Evolutionary conservation across 2,888 invertebrate genomes (phyloP).

Genomic region (Monochamus alternatus): DNA sequence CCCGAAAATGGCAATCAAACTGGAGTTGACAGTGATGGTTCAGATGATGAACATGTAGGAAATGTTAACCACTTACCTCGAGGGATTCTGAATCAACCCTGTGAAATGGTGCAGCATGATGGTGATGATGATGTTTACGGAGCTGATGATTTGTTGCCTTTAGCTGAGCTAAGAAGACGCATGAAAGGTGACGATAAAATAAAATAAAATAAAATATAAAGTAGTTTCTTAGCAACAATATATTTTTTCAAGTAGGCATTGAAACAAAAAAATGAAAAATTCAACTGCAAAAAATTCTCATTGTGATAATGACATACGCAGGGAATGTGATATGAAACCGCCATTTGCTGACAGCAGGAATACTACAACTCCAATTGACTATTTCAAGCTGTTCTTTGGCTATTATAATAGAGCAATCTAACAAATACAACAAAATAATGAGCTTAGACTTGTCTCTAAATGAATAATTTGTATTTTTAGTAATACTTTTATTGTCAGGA

Average conservation of each 20-base stretch:
- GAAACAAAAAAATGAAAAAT: constrained; percentile 25
- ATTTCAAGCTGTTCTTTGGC: constrained; percentile 21
- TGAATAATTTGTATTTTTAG: background rate
- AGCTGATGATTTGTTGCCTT: constrained; percentile 19
- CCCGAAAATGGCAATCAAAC: constrained; percentile 29
- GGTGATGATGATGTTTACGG: constrained; percentile 13
- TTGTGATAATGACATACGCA: constrained; percentile 18
- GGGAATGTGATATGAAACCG: constrained; percentile 15
- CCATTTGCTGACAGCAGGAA: constrained; percentile 10
- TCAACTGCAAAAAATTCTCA: background rate
- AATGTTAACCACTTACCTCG: constrained; percentile 30
- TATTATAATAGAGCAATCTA: constrained; percentile 24
- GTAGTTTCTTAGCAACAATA: background rate
- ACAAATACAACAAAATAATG: constrained; percentile 7
- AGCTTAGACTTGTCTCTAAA: background rate
- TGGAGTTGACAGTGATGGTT: constrained; percentile 23
- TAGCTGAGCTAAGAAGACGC: constrained; percentile 13
- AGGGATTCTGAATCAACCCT: constrained; percentile 16
- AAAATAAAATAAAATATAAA: background rate
- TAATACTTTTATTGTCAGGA: background rate
- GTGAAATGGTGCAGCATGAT: constrained; percentile 19
- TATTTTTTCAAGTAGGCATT: background rate
- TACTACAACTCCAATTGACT: background rate
- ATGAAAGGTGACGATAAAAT: background rate
- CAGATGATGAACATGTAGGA: constrained; percentile 29